Evolutionary conservation across 2,888 invertebrate species (phyloP).

Genomic region (Drosophila kokeensis): DNA sequence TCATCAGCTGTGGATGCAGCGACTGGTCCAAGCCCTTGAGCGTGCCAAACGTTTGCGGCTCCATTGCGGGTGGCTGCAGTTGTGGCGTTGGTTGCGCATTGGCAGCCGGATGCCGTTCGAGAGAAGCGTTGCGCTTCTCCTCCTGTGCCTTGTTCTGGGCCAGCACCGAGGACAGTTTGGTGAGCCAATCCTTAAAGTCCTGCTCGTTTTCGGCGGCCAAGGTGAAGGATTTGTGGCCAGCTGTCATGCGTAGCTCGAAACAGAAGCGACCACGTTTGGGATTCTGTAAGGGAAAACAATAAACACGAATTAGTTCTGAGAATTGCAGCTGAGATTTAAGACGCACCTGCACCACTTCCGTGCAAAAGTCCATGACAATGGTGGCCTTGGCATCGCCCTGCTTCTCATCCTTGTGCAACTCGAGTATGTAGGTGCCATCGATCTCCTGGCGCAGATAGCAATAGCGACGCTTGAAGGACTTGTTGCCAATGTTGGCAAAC

Average conservation of each 20-base stretch:
- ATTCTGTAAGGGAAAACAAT: slow-evolving; percentile 86
- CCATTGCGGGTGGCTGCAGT: slow-evolving; percentile 83
- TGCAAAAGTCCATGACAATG: slow-evolving; percentile 97
- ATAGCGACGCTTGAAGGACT: slow-evolving; percentile 95
- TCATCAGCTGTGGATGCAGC: slow-evolving; percentile 95
- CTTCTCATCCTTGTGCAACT: slow-evolving; percentile 96
- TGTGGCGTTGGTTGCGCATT: slow-evolving; percentile 70
- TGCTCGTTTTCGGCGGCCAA: slow-evolving; percentile 94
- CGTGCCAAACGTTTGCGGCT: slow-evolving; percentile 90
- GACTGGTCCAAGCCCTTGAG: slow-evolving; percentile 95
- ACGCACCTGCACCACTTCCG: slow-evolving; percentile 92
- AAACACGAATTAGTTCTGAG: neutral
- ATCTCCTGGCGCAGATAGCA: slow-evolving; percentile 96
- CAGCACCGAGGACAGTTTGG: slow-evolving; percentile 92
- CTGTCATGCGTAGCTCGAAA: slow-evolving; percentile 94
- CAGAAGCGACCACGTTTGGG: slow-evolving; percentile 93
- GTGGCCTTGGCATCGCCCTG: slow-evolving; percentile 96
- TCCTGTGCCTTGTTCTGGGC: slow-evolving; percentile 93
- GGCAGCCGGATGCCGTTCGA: slow-evolving; percentile 88
- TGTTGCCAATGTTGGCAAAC: slow-evolving; percentile 95
- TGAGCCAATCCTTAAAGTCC: slow-evolving; percentile 93
- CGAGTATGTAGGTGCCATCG: slow-evolving; percentile 95
- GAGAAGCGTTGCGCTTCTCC: slow-evolving; percentile 89
- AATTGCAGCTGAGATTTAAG: accelerated
- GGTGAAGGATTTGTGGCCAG: slow-evolving; percentile 93